Evolutionary conservation across 2,113 vertebrate genomes (phyloP).

Genomic region (Theropithecus gelada): DNA sequence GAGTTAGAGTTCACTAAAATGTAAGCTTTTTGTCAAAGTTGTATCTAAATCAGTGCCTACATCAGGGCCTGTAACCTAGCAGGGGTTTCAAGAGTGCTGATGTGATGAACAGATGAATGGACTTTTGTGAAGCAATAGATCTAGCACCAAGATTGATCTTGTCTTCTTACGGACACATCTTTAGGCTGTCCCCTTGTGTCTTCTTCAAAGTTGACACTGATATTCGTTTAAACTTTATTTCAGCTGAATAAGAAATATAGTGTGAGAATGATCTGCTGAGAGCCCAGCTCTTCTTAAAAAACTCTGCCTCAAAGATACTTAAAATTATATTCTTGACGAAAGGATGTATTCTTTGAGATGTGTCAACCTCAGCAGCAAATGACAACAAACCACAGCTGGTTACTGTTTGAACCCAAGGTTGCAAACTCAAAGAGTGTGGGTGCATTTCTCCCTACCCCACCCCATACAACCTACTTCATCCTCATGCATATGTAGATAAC

Average conservation of each 20-base stretch:
- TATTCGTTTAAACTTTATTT: neutral
- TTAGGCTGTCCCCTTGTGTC: neutral
- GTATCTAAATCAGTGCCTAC: accelerated
- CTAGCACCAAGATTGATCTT: accelerated
- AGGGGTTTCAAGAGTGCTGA: too few species aligned
- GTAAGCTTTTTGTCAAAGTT: too few species aligned
- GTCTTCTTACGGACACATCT: neutral
- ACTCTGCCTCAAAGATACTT: neutral
- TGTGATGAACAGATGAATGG: accelerated
- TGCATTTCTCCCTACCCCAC: accelerated
- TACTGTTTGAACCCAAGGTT: too few species aligned
- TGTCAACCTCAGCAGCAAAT: neutral
- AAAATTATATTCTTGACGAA: neutral
- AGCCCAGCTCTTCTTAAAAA: neutral
- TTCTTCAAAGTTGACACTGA: neutral
- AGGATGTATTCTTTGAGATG: neutral
- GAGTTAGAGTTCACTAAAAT: neutral
- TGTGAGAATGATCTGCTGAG: neutral
- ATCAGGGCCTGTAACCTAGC: neutral
- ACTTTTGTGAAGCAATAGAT: neutral
- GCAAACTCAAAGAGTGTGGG: neutral
- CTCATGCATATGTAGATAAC: accelerated
- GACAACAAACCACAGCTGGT: neutral
- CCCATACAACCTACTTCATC: accelerated
- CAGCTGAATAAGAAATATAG: neutral